A percentile compares a stretch with the other conserved stretches of the same genome.
These are phyloP conservation scores for Latheticus oryzae DNA, from an alignment of 2,888 invertebrate species.

Conservation along the genomic window DNA sequence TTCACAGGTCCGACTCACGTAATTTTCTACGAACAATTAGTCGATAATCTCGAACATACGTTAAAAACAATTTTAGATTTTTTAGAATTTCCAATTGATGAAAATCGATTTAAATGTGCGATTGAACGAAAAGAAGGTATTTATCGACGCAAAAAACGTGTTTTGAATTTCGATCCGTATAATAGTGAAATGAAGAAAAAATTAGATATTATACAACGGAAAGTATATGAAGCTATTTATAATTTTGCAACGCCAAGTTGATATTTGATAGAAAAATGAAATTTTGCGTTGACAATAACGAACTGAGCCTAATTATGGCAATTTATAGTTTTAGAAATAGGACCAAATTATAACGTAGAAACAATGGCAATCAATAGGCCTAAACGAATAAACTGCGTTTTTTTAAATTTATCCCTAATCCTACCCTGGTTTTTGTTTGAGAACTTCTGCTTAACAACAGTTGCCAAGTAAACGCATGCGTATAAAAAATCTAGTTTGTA, in stretches of 20 bases:
- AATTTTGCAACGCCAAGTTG: conserved; percentile 57
- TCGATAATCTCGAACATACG: conserved; percentile 71
- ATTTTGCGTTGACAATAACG: conserved; percentile 5
- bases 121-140: conserved; percentile 70
- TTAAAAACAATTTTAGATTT: conserved; percentile 72
- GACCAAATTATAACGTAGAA: conserved; percentile 30
- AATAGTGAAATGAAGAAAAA: conserved; percentile 72
- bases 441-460: background rate
- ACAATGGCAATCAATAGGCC: conserved; percentile 36
- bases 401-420: background rate
- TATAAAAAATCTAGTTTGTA: conserved; percentile 30
- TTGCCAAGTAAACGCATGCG: conserved; percentile 15
- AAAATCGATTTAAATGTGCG: conserved; percentile 59
- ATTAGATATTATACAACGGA: conserved; percentile 66
- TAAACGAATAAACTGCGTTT: conserved; percentile 20
- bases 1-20: conserved; percentile 77
- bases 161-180: conserved; percentile 78
- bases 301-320: too few species aligned
- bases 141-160: conserved; percentile 76
- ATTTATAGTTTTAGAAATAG: conserved; percentile 9
- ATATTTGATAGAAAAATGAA: too few species aligned
- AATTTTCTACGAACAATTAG: conserved; percentile 77
- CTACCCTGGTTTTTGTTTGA: background rate
- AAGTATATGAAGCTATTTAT: conserved; percentile 68
- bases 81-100: conserved; percentile 63